Evolutionary conservation across 2,888 invertebrate genomes (phyloP), one percentile per base, ranked within the genome.

Genomic region (Strigamia crassipes): DNA sequence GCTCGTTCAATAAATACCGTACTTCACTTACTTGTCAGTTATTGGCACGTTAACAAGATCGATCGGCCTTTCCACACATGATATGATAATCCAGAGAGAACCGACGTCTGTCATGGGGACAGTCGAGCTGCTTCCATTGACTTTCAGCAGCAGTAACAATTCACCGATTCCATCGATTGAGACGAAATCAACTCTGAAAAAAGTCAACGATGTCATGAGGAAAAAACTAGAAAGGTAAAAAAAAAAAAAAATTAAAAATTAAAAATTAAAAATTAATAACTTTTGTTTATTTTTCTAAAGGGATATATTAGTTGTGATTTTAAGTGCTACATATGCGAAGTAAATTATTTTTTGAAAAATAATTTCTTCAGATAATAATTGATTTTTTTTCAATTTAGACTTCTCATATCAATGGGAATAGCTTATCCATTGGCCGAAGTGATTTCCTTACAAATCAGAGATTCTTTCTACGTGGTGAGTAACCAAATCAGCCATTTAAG

Each of bases 341-440:
- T 66, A 66, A 23, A 12, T 23, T 6, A 66, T 66, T 66, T 23
- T 56, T 66, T 23, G 6, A 9, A 4, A 66, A 13, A 12, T 66
- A 27, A 27, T 4, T 27, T 73, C 31, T 31, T 27, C 1, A 12
- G 27, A 31, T 73, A 27, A 27, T 27, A 0, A 73, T 73, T 10
- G 1, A 73, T 12, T 23, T 66, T n/a, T 56, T 31, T 66, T n/a
- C n/a, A n/a, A 66, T 23, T 31, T 31, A 73, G 73, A 89, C 91
- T 97, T 81, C 89, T 97, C 85, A 96, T 97, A 77, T 96, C 97
- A 78, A 95, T 96, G 94, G 97, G 97, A 84, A 93, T 96, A 84
- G 96, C 96, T 21, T 96, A 97, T 89, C 97, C 97, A 81, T 94
- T 97, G 93, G 95, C 96, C 84, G 96, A 97, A 90, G 96, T 96